Evolutionary conservation across 1,140 invertebrate genomes (phyloP), one percentile per base, ranked within the genome.

Genomic region (Halesus radiatus): DNA sequence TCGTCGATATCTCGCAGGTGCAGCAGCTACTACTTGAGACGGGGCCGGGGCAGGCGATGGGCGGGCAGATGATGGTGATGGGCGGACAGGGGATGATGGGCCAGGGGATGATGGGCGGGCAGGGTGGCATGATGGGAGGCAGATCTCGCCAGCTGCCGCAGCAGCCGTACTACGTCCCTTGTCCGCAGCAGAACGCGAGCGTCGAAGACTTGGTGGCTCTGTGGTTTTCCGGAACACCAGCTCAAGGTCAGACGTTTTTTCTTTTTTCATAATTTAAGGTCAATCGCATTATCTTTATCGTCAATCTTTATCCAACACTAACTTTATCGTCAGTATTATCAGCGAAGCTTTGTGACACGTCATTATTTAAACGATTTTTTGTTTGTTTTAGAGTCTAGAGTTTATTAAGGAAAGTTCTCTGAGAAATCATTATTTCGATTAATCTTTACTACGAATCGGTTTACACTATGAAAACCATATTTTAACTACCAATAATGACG

Each of bases 1-100:
- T 91, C 86, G 91, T 92, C 86, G 91, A 92, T 87, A 92, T 92
- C 83, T 89, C 91, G 53, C 91, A 92, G 85, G 91, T 92, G 88
- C 91, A 92, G 85, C 88, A 91, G 84, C 85, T 92, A 85, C 87
- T 91, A 83, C 87, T 91, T 85, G 87, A 87, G 70, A 87, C 89
- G 84, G 89, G 89, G 75, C 86, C 87, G 76, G 86, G 87, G 85
- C 87, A 87, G 86, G 87, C 85, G 86, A 82, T 32, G 50, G 84
- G 56, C 82, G 45, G 66, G 7, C 76, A 74, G 53, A 56, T 73
- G 62, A 26, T 83, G 75, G 87, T 64, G 58, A 22, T 81, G 76
- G 87, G 87, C 86, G 87, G 87, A 74, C 87, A 88, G 85, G 87
- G 87, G 83, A 87, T 45, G 37, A 45, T 86, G 84, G 86, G 86